A percentile compares a stretch with the other conserved stretches of the same genome.
Conservation (phyloP, 2,888 invertebrate species). For the Thumatha senex region DNA sequence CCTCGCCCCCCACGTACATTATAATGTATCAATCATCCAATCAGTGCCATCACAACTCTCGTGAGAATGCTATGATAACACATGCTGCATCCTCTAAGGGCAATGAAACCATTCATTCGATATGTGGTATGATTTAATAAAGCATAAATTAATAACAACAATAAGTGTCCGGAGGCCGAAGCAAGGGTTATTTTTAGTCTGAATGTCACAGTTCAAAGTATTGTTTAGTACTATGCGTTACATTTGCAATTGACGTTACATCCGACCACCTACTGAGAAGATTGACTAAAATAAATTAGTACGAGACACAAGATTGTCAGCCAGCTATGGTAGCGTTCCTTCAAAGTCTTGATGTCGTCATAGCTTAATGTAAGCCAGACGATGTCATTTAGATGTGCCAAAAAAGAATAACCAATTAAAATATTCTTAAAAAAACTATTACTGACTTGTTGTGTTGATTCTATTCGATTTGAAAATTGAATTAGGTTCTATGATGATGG, state of each 20-base stretch:
- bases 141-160: constrained; percentile 34
- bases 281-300: too few species aligned
- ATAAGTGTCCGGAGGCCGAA: constrained; percentile 4
- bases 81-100: constrained; percentile 56
- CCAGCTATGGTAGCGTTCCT: too few species aligned
- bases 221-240: background rate
- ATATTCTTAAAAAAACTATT: too few species aligned
- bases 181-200: constrained; percentile 12
- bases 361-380: too few species aligned
- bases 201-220: constrained; percentile 13
- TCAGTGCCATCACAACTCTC: constrained; percentile 54
- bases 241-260: background rate
- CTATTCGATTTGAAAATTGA: too few species aligned
- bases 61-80: constrained; percentile 60
- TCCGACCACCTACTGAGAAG: too few species aligned
- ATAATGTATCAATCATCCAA: constrained; percentile 62
- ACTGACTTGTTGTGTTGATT: too few species aligned
- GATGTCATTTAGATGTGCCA: too few species aligned
- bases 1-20: constrained; percentile 38
- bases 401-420: too few species aligned
- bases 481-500: too few species aligned
- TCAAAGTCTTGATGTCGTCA: too few species aligned
- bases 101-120: constrained; percentile 53
- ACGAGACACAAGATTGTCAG: too few species aligned
- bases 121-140: constrained; percentile 41